Base-by-base conservation (phyloP, 2,888 invertebrate genomes). In the Nomada flava region DNA sequence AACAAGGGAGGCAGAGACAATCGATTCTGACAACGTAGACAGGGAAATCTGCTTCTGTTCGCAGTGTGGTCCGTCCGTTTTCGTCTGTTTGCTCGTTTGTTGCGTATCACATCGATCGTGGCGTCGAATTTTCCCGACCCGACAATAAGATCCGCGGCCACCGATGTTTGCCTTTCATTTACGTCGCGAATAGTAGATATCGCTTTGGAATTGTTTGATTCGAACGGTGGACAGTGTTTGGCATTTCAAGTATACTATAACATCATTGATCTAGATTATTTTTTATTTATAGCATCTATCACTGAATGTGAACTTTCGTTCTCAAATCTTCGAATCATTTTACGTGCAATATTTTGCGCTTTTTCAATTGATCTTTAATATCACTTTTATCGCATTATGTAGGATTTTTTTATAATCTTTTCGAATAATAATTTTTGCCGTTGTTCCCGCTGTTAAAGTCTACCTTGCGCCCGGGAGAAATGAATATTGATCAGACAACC, bases 1-100 rank as follows among this genome's bases (percentile, higher is more conserved):
- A 75, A 76, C 74, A 76, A 83, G 83, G 68, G 64, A 78, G 3
- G 68, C 72, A 26, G 63, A 26, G 63, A 42, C 50, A 67, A 73
- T 86, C 72, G 76, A 83, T 80, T 75, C 62, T 26, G 44, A 57
- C 53, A 26, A 42, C 70, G 67, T 44, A 52, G 60, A 26, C 72
- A 36, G 44, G 52, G 67, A 64, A 13, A 15, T 47, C 15, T 47
- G 47, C 47, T 47, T 15, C 13, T 47, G 47, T 47, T 13, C 47
- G 47, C 15, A 0, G 36, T 13, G 15, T 3, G 36, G 13, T n/a
- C 23, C 10, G 53, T 57, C 64, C 18, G 53, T n/a, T n/a, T 29
- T 20, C 53, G 67, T 83, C 71, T 76, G 83, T 83, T 85, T 74
- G 83, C 74, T 73, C 72, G 71, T 75, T 82, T 64, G 79, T 79